A percentile compares a stretch with the other conserved stretches of the same genome.
These are phyloP conservation scores for Drosophila cracens DNA, from an alignment of 2,888 invertebrate species.

Conservation along the genomic window DNA sequence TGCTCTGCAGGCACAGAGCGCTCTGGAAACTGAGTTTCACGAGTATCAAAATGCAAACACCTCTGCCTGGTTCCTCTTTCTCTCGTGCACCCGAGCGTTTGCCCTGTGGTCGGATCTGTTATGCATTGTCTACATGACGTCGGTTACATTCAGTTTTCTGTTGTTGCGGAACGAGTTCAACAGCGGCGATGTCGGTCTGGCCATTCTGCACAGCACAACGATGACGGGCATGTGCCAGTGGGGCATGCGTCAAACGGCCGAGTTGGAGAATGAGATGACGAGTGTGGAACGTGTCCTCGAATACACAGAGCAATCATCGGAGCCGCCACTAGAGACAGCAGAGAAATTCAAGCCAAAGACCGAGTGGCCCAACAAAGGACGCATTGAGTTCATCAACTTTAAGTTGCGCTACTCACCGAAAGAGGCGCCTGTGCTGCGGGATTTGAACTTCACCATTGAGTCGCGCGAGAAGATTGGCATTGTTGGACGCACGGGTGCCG, in stretches of 20 bases:
- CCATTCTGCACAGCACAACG: constrained; percentile 90
- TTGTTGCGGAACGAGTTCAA: constrained; percentile 85
- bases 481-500: constrained; percentile 95
- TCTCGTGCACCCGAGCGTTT: constrained; percentile 95
- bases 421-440: constrained; percentile 90
- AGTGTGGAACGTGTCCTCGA: constrained; percentile 94
- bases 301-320: constrained; percentile 90
- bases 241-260: constrained; percentile 94
- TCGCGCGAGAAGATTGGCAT: constrained; percentile 90
- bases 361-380: constrained; percentile 90
- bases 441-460: constrained; percentile 88
- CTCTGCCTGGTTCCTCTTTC: constrained; percentile 92
- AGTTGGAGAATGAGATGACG: constrained; percentile 92
- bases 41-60: constrained; percentile 89
- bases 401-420: constrained; percentile 89
- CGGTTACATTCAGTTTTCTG: constrained; percentile 94
- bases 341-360: constrained; percentile 84
- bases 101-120: constrained; percentile 96
- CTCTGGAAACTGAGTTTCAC: constrained; percentile 88
- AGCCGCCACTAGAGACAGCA: constrained; percentile 86
- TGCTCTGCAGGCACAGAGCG: constrained; percentile 88
- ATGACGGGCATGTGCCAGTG: constrained; percentile 92
- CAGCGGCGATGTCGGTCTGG: constrained; percentile 89
- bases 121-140: constrained; percentile 93
- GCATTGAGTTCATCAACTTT: constrained; percentile 89